Base-by-base conservation (phyloP, 2,113 vertebrate genomes). In the Mesoclemmys tuberculata region DNA sequence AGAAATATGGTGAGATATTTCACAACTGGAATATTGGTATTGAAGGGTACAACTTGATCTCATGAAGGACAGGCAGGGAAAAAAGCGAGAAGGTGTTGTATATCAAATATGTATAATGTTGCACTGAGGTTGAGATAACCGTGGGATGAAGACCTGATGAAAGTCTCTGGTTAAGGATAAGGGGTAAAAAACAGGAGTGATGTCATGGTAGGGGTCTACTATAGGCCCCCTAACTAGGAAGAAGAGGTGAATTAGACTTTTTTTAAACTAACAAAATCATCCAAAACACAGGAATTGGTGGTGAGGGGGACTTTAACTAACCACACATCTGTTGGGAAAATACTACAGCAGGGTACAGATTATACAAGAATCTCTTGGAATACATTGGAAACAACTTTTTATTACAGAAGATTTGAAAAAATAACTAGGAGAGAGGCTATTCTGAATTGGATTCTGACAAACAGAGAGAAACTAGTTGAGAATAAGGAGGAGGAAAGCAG, bases 261-360 rank as follows among this genome's bases (percentile, higher is more conserved):
- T 68, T 35, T n/a, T 35, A 64, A 68, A n/a, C 35, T 68, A n/a
- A 68, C 61, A 64, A 64, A 61, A 61, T 12, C 58, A 61, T 61
- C 12, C 58, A 61, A 31, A 35, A 64, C 16, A n/a, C 35, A 68
- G 35, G 61, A 19, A n/a, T 68, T 68, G 61, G 31, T 68, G 61
- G 16, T 18, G 31, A 68, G 14, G 31, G 56, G 35, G 61, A n/a
- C 61, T 68, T 68, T 16, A 68, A n/a, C 61, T 68, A 68, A n/a
- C 35, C 16, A 68, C 31, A 9, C 16, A 68, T 68, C 61, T 68
- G 87, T 81, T 21, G 78, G 88, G 35, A 71, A 87, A 85, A 44
- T 16, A 38, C 13, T 5, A 1, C 7, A 75, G 6, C 8, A 83
- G 3, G 4, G 80, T 85, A 83, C 1, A 0, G 22, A 41, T 5